Evolutionary conservation across 2,113 vertebrate genomes (phyloP), one percentile per base, ranked within the genome.

Genomic region (Electrona antarctica): DNA sequence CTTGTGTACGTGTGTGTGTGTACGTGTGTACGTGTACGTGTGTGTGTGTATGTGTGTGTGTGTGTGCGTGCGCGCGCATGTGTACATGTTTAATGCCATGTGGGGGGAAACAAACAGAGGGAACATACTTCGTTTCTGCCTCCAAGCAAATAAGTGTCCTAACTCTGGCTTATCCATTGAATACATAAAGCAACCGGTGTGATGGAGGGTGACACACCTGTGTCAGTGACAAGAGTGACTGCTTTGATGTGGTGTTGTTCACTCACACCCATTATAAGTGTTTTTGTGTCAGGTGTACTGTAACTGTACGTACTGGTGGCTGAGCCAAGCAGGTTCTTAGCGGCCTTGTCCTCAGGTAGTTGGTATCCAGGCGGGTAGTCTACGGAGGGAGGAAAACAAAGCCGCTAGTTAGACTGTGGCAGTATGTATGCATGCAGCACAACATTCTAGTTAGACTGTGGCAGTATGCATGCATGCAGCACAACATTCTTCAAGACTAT

Each of bases 301-400:
- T 82, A 96, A 7, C 8, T 11, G 77, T 82, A 96, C 97, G 81
- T 89, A 99, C 98, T 98, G 82, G 96, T 98, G 74, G 98, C 98
- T 78, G 97, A 98, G 63, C 97, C 97, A 74, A 99, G 94, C 69
- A 99, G 92, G 89, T 98, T 98, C 90, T 98, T 98, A 15, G 97
- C 95, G 63, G 94, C 90, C 84, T 97, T 97, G 87, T 98, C 98
- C 85, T 99, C 98, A 21, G 93, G 92, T 1, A 94, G 95, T 80
- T 91, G 94, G 85, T 96, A 98, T 78, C 97, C 96, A 65, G 95
- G 87, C 0, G 95, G 96, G 85, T 96, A 98, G 92, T 99, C 98
- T 99, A 69, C 11, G 57, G 73, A 83, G 82, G 63, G 50, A 74
- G 78, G 14, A 29, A 79, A 47, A 45, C 50, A 15, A 33, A 46